Conservation (phyloP, 2,888 invertebrate species). For the Harpalus rubripes region DNA sequence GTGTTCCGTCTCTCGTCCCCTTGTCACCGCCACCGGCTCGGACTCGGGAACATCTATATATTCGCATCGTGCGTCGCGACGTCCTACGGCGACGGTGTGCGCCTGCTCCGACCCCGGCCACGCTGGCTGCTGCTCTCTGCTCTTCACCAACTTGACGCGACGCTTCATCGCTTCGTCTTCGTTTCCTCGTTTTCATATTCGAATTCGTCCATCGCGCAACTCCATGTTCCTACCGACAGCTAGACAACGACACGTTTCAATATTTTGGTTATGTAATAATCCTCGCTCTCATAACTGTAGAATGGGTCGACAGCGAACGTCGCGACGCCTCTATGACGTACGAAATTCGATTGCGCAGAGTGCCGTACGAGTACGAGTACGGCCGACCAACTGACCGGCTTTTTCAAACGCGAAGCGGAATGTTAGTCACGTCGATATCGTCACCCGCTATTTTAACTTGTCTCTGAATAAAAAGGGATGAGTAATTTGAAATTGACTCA, state of each 20-base stretch:
- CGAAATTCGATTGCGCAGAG: constrained; percentile 11
- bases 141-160: constrained; percentile 1
- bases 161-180: neutral
- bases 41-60: neutral
- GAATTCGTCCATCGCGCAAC: constrained; percentile 11
- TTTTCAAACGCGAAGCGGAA: constrained; percentile 8
- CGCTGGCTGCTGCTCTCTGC: constrained; percentile 13
- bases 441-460: constrained; percentile 47
- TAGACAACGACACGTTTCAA: constrained; percentile 11
- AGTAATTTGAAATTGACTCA: neutral
- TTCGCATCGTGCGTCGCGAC: neutral
- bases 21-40: neutral
- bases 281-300: constrained; percentile 9
- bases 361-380: neutral
- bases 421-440: constrained; percentile 20
- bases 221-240: constrained; percentile 22
- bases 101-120: neutral
- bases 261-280: constrained; percentile 42
- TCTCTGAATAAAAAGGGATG: constrained; percentile 9
- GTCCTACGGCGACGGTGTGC: neutral
- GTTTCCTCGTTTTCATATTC: neutral
- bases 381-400: constrained; percentile 23
- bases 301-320: constrained; percentile 1
- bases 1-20: neutral
- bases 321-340: constrained; percentile 3